phyloP scores from a whole-genome alignment of 2,888 invertebrate genomes.

The Cephus rjabovi region DNA sequence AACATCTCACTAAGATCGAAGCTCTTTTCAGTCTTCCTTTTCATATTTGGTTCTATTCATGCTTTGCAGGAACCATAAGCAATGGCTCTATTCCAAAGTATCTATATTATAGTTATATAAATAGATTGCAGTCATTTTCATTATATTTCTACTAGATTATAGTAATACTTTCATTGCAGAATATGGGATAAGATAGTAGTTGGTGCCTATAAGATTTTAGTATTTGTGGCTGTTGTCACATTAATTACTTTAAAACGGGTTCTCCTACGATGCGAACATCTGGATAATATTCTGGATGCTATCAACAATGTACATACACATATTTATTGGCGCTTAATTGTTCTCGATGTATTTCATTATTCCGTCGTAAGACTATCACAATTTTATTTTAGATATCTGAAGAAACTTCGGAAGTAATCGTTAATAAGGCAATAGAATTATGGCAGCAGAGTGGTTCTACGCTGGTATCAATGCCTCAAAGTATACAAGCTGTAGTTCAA shows the following conservation, averaged over 20 bases:
- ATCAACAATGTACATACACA: constrained; percentile 73
- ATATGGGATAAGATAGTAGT: constrained; percentile 92
- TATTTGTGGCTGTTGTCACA: constrained; percentile 81
- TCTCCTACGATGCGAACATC: constrained; percentile 73
- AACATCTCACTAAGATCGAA: constrained; percentile 75
- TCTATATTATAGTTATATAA: constrained; percentile 33
- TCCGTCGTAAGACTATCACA: constrained; percentile 29
- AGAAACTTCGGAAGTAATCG: constrained; percentile 84
- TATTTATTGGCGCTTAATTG: neutral
- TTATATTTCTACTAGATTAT: no score
- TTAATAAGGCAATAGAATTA: constrained; percentile 86
- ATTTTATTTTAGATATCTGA: constrained; percentile 75
- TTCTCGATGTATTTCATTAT: constrained; percentile 16
- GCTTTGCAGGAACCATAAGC: constrained; percentile 85
- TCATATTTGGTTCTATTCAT: constrained; percentile 83
- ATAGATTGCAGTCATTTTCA: no score
- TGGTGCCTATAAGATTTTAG: constrained; percentile 84
- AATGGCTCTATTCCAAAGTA: constrained; percentile 84
- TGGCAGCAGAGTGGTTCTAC: constrained; percentile 85
- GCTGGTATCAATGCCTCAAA: constrained; percentile 54
- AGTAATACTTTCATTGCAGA: constrained; percentile 67
- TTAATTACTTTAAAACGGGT: constrained; percentile 78
- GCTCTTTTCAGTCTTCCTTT: constrained; percentile 77
- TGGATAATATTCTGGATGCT: constrained; percentile 74
- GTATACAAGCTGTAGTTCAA: constrained; percentile 31